Evolutionary conservation across 1,140 invertebrate genomes (phyloP).

Genomic region (Panagrolaimus sp.): DNA sequence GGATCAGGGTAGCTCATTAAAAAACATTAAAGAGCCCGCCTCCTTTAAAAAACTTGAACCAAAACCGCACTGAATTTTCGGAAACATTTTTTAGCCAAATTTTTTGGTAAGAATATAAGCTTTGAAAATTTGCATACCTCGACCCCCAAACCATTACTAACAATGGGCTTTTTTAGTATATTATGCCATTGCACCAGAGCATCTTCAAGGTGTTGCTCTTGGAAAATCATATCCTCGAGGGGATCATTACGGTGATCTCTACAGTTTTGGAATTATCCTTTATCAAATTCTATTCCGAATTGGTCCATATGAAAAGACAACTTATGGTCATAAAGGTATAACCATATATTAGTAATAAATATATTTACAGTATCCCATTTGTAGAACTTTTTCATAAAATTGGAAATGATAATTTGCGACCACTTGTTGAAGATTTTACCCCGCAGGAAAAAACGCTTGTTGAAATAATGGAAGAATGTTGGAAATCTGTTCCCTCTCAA

Average conservation of each 20-base stretch:
- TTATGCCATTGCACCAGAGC: conserved; percentile 46
- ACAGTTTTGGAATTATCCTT: conserved; percentile 35
- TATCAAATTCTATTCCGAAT: conserved; percentile 11
- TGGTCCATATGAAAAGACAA: background rate
- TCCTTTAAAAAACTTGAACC: no score
- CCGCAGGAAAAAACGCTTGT: conserved; percentile 20
- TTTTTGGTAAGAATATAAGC: no score
- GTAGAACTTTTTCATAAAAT: background rate
- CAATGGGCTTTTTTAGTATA: conserved; percentile 32
- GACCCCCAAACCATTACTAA: no score
- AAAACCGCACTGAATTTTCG: no score
- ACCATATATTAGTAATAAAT: no score
- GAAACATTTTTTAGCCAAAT: no score
- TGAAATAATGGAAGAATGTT: conserved; percentile 48
- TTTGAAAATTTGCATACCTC: no score
- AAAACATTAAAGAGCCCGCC: no score
- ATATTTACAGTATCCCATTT: no score
- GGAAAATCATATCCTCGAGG: conserved; percentile 41
- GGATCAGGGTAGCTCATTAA: no score
- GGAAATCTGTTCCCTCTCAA: conserved; percentile 41
- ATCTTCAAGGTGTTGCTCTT: conserved; percentile 37
- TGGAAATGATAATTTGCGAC: background rate
- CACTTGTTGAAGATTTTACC: background rate
- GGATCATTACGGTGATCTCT: conserved; percentile 43
- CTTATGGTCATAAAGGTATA: background rate